Conservation (phyloP, 2,113 vertebrate species). For the Labeo rohita region DNA sequence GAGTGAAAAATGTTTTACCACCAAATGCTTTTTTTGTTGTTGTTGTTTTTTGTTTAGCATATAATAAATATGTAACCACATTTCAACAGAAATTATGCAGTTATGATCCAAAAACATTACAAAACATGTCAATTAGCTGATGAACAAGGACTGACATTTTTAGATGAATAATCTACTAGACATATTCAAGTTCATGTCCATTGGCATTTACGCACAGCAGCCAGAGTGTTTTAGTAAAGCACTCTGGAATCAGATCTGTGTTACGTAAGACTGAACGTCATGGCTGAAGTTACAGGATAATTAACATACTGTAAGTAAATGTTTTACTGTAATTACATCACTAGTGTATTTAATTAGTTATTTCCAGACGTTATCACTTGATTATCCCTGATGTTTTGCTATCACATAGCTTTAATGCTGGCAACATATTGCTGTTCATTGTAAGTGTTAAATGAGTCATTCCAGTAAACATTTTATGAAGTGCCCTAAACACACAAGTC, state of each 20-base stretch:
- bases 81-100: not conserved
- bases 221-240: not conserved
- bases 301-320: conserved; percentile 15
- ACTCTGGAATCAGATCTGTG: not conserved
- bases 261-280: not conserved
- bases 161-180: not conserved
- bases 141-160: not conserved
- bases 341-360: not conserved
- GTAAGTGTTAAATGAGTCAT: not conserved
- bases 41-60: too few relatives aligned
- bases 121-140: not conserved
- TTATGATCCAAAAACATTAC: not conserved
- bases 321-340: not conserved
- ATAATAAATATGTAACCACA: not conserved
- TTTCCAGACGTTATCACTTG: not conserved
- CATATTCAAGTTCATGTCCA: not conserved
- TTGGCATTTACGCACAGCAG: not conserved
- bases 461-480: not conserved
- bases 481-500: not conserved
- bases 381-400: conserved; percentile 11
- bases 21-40: too few relatives aligned
- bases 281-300: conserved; percentile 4
- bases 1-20: too few relatives aligned
- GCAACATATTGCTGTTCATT: not conserved
- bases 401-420: not conserved